These are phyloP conservation scores for Myiotriccus ornatus DNA, from an alignment of 2,797 vertebrate species.

Conservation along the genomic window DNA sequence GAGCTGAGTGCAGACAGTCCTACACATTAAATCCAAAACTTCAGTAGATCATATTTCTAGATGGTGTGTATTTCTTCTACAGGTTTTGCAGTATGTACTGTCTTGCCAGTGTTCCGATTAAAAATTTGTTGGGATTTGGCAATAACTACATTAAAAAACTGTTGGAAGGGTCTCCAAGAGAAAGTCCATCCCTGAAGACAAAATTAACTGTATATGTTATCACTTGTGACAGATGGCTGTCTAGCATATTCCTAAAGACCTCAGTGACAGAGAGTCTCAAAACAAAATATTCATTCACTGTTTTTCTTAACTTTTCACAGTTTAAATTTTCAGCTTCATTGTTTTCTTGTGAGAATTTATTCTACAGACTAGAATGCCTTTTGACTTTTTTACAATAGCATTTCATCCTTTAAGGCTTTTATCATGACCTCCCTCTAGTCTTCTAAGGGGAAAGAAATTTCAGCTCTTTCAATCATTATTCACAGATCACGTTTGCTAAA, in stretches of 20 bases:
- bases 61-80: neutral
- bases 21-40: neutral
- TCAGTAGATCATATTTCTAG: neutral
- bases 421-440: neutral
- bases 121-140: neutral
- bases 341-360: neutral
- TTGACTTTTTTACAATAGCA: neutral
- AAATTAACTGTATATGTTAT: neutral
- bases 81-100: neutral
- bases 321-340: neutral
- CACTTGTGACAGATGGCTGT: neutral
- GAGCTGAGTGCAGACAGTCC: neutral
- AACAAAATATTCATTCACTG: neutral
- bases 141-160: neutral
- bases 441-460: neutral
- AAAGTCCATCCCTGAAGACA: constrained; percentile 9
- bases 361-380: neutral
- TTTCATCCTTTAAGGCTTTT: neutral
- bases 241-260: constrained; percentile 15
- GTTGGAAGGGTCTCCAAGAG: neutral
- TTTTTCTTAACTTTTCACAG: neutral
- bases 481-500: neutral
- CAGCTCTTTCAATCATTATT: neutral
- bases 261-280: neutral
- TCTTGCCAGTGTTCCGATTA: neutral